Base-by-base conservation (phyloP, 2,888 invertebrate genomes). In the Acanthosoma haemorrhoidale region DNA sequence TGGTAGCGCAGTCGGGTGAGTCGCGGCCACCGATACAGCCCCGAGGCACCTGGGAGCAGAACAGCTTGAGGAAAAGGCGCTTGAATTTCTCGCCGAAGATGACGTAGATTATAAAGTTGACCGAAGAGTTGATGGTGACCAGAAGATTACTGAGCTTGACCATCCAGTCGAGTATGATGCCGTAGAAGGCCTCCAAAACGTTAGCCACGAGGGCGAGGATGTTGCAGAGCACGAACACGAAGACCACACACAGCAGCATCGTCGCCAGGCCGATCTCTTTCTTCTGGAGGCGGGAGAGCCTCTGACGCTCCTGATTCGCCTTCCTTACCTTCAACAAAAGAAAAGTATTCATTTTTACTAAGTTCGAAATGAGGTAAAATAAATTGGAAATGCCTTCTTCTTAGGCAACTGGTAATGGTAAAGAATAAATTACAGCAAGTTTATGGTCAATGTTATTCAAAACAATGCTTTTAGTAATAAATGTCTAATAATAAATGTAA, bases 71-170 rank as follows among this genome's bases (percentile, higher is more conserved):
- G 80, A 94, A 93, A 74, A 94, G 87, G 73, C 91, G 84, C 79
- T 94, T 92, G 82, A 97, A 97, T 80, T 97, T 96, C 80, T 96
- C 94, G 1, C 97, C 97, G 80, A 97, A 96, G 75, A 96, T 96
- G 75, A 96, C 96, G 83, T 98, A 98, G 77, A 98, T 95, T 75
- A 98, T 88, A 80, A 98, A 97, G 82, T 98, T 98, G 73, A 96
- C 93, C 78, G 96, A 95, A 78, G 96, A 96, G 83, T 98, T 98
- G 79, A 97, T 88, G 74, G 95, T 96, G 70, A 98, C 96, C 73
- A 97, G 85, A 69, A 97, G 86, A 82, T 98, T 97, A 78, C 92
- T 93, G 38, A 87, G 85, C 78, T 91, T 89, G 67, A 93, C 88
- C 76, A 92, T 83, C 77, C 87, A 86, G 76, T 88, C 87, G 75